These are phyloP conservation scores for Myocastor coypus DNA, from an alignment of 2,113 vertebrate genomes.

Conservation along the genomic window DNA sequence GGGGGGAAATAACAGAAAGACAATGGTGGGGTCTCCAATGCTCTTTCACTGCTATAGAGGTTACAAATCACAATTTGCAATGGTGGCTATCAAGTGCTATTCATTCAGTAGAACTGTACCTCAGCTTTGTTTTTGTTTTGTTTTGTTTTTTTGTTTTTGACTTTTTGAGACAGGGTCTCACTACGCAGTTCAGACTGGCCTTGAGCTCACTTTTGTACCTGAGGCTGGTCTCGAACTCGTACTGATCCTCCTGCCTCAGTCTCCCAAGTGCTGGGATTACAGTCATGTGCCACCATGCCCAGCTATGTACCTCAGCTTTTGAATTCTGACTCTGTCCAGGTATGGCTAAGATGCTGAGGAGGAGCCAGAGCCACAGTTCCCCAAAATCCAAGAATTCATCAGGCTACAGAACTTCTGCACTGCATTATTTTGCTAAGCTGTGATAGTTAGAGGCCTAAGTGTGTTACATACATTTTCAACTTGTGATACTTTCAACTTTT, in stretches of 20 bases:
- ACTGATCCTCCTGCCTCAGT: too few species aligned
- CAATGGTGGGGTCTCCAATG: background rate
- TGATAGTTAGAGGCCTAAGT: background rate
- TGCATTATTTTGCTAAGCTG: background rate
- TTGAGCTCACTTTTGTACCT: too few species aligned
- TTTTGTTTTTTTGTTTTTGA: too few species aligned
- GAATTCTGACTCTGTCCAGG: background rate
- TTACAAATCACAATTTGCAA: background rate
- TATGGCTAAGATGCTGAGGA: background rate
- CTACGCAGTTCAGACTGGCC: too few species aligned
- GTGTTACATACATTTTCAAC: background rate
- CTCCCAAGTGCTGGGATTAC: too few species aligned
- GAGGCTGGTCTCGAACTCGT: too few species aligned
- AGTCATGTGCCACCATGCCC: too few species aligned
- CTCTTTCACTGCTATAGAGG: background rate
- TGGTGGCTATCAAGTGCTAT: too few species aligned
- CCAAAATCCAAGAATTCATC: background rate
- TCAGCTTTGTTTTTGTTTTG: too few species aligned
- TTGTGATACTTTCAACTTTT: background rate
- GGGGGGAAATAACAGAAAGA: background rate
- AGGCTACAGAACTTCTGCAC: background rate
- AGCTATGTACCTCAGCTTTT: too few species aligned
- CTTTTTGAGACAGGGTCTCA: too few species aligned
- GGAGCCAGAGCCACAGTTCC: background rate
- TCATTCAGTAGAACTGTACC: background rate